Conservation (phyloP, 2,888 invertebrate species). For the Drosophila quinaria region DNA sequence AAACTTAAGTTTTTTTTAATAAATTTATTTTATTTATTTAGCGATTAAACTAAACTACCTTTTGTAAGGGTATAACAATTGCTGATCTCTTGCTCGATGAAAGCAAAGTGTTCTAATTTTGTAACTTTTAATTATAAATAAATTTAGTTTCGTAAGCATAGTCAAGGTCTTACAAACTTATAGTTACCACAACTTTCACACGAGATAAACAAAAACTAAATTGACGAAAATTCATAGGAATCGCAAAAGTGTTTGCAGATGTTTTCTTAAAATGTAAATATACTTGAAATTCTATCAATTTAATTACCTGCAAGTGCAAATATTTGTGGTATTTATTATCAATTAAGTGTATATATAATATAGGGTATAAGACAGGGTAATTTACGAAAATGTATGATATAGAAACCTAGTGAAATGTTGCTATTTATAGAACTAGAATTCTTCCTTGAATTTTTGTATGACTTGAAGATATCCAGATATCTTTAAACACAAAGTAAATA, state of each 20-base stretch:
- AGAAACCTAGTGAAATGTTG: background rate
- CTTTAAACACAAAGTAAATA: background rate
- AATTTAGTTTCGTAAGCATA: slow-evolving; percentile 40
- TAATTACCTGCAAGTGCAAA: slow-evolving; percentile 42
- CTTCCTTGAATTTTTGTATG: background rate
- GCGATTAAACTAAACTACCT: background rate
- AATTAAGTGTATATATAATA: slow-evolving; percentile 37
- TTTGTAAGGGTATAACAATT: slow-evolving; percentile 16
- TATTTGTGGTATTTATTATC: slow-evolving; percentile 44
- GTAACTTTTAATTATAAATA: slow-evolving; percentile 48
- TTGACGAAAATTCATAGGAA: slow-evolving; percentile 22
- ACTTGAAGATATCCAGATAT: background rate
- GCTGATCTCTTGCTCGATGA: slow-evolving; percentile 34
- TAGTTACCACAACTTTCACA: slow-evolving; percentile 44
- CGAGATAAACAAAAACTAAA: slow-evolving; percentile 20
- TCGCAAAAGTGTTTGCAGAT: slow-evolving; percentile 41
- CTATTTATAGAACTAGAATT: background rate
- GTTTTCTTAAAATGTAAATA: slow-evolving; percentile 28
- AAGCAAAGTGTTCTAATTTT: slow-evolving; percentile 63
- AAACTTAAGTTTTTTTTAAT: too few relatives aligned
- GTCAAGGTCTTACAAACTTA: slow-evolving; percentile 41
- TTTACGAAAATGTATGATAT: background rate
- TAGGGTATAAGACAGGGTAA: background rate
- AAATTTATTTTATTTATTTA: background rate
- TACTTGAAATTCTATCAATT: slow-evolving; percentile 34